These are phyloP conservation scores for Alcedo quadribrachys DNA, from an alignment of 2,797 vertebrate species.

Conservation along the genomic window DNA sequence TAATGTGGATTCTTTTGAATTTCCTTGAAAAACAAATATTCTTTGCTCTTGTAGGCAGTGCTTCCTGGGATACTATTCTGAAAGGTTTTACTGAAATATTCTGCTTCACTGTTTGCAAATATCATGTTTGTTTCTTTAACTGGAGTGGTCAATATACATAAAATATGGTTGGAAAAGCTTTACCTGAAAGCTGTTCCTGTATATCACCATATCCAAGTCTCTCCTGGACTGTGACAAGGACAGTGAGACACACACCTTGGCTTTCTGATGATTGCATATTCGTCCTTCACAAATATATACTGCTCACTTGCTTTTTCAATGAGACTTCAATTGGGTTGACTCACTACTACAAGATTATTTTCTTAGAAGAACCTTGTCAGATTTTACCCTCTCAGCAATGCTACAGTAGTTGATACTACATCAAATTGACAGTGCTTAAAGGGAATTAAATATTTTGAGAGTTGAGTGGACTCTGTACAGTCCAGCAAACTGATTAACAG, in stretches of 20 bases:
- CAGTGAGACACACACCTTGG: background rate
- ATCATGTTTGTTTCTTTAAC: background rate
- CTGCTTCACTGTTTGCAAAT: background rate
- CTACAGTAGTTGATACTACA: background rate
- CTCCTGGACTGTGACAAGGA: background rate
- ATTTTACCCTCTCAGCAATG: background rate
- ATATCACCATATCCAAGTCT: background rate
- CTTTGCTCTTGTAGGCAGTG: background rate
- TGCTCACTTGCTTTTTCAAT: background rate
- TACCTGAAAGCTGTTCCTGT: background rate
- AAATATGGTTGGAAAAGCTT: background rate
- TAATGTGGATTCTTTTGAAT: background rate
- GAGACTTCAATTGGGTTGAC: background rate
- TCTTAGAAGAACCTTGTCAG: background rate
- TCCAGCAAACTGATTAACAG: background rate
- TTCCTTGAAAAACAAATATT: background rate
- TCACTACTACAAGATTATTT: background rate
- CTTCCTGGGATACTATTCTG: background rate
- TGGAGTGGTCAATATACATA: background rate
- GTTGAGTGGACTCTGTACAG: background rate
- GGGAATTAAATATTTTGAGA: constrained; percentile 34
- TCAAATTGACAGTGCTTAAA: background rate
- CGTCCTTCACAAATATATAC: background rate
- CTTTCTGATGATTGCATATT: background rate
- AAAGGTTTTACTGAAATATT: background rate